phyloP scores from a whole-genome alignment of 1,140 invertebrate genomes.

The Arctopsyche grandis region DNA sequence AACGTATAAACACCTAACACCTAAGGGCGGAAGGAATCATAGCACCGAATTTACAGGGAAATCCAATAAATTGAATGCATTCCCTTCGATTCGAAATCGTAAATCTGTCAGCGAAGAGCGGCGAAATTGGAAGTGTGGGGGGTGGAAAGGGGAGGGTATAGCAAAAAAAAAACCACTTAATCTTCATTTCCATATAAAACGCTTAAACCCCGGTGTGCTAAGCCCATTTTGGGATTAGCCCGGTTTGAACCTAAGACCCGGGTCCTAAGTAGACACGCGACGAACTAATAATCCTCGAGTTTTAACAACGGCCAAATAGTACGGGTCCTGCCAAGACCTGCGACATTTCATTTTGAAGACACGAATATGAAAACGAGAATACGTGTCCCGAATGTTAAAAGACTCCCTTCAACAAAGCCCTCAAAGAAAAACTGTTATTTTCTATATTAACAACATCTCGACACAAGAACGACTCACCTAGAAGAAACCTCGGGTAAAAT shows the following conservation, averaged over 20 bases:
- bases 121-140: neutral
- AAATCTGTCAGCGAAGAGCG: neutral
- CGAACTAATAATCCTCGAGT: neutral
- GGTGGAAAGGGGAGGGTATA: neutral
- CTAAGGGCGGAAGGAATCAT: neutral
- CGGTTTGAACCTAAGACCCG: neutral
- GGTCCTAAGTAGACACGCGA: neutral
- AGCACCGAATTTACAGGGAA: neutral
- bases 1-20: too few species aligned
- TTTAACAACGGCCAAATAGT: neutral
- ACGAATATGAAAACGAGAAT: neutral
- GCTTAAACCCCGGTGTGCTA: constrained; percentile 1
- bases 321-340: neutral
- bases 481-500: too few species aligned
- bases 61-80: neutral
- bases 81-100: neutral
- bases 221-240: constrained; percentile 30
- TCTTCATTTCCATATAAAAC: constrained; percentile 27
- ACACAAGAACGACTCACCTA: too few species aligned
- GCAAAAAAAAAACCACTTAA: constrained; percentile 18
- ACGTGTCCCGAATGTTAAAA: neutral
- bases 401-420: neutral
- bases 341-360: constrained; percentile 3
- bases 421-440: too few species aligned
- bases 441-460: too few species aligned